Evolutionary conservation across 2,888 invertebrate genomes (phyloP), one percentile per base, ranked within the genome.

Genomic region (Formica aserva): DNA sequence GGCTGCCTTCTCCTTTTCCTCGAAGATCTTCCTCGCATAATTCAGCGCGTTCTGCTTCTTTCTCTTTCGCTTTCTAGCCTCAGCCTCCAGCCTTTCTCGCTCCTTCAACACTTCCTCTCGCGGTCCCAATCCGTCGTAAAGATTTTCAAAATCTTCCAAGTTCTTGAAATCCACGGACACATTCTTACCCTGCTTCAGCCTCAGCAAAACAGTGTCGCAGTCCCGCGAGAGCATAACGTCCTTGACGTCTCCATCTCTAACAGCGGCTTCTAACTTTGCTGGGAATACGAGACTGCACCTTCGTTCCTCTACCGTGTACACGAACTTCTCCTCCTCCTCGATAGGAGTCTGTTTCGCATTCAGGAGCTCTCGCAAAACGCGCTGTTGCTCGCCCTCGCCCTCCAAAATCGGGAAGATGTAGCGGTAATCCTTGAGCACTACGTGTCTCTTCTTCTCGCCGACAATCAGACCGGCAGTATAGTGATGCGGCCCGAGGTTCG

Each of bases 151-250:
- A 87, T 96, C 95, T 6, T 95, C 95, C 88, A 96, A 95, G 88
- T 97, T 96, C 89, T 95, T 96, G 88, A 97, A 96, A 87, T 97
- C 97, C 92, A 97, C 96, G 0, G 97, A 97, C n/a, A 97, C 96
- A 95, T 97, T 97, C 84, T 97, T 96, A 26, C 97, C 97, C 91
- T 97, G 96, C 93, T 96, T 97, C 90, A 97, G 95, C 95, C 97
- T 96, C 22, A 98, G 96, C 29, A 97, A 95, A 86, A 97, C 96
- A 85, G 97, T 97, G 93, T 97, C 97, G 76, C 97, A 96, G 92
- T 97, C 97, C 91, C 97, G 97, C 4, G 97, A 97, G 26, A 98
- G 95, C 96, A 97, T 96, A 2, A 98, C 97, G 92, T 97, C 97
- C 83, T 96, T 96, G 48, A 98, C 97, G 90, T 97, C 97, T 77